These are phyloP conservation scores for Eciton burchellii DNA, from an alignment of 1,140 invertebrate species.

Conservation along the genomic window DNA sequence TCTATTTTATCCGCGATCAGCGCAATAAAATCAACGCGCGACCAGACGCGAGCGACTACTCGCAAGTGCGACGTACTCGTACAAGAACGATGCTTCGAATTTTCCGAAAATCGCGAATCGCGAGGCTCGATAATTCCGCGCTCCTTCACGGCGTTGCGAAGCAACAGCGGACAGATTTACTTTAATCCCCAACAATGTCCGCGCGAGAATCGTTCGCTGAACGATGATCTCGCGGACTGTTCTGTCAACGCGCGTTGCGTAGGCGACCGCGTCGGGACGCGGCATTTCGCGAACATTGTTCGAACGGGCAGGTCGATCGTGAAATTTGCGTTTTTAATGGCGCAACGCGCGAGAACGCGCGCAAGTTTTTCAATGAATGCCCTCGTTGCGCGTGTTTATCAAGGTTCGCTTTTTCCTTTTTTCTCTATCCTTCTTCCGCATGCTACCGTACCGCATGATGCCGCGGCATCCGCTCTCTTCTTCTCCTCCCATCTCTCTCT, in stretches of 20 bases:
- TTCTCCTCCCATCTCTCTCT: too few species aligned
- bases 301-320: neutral
- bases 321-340: constrained; percentile 59
- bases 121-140: neutral
- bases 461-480: constrained; percentile 1
- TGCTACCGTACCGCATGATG: constrained; percentile 1
- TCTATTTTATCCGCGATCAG: constrained; percentile 2
- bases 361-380: constrained; percentile 50
- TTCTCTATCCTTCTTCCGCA: neutral
- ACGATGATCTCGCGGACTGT: too few species aligned
- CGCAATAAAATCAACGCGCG: constrained; percentile 23
- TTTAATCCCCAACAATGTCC: constrained; percentile 8
- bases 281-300: constrained; percentile 11
- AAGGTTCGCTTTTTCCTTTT: neutral
- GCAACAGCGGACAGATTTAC: neutral
- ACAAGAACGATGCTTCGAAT: constrained; percentile 24
- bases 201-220: too few species aligned
- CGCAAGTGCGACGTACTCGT: neutral
- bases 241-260: neutral
- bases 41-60: too few species aligned
- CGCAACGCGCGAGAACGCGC: constrained; percentile 1
- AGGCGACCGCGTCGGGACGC: neutral
- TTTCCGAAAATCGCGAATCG: constrained; percentile 49
- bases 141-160: neutral
- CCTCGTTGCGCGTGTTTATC: constrained; percentile 48